These are phyloP conservation scores for Eubasilissa splendida DNA, from an alignment of 2,888 invertebrate species.

Conservation along the genomic window DNA sequence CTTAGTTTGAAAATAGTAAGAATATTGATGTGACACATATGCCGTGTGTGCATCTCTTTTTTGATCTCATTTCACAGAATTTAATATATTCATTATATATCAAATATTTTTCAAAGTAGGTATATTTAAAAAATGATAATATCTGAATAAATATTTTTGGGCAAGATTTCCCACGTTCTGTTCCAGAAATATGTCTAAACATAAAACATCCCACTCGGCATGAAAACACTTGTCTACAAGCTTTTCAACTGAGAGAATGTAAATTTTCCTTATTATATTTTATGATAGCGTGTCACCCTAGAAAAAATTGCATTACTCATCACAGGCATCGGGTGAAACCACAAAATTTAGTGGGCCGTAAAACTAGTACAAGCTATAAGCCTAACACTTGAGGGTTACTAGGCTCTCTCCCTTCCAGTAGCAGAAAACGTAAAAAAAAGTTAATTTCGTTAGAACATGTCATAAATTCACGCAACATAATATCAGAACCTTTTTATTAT, in stretches of 20 bases:
- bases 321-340: slow-evolving; percentile 36
- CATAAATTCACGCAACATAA: too few species aligned
- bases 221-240: slow-evolving; percentile 41
- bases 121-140: too few species aligned
- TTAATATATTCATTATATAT: too few species aligned
- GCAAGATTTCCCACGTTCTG: too few species aligned
- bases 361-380: slow-evolving; percentile 28
- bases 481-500: too few species aligned
- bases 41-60: too few species aligned
- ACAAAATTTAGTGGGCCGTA: slow-evolving; percentile 33
- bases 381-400: background rate
- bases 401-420: background rate
- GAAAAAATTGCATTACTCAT: slow-evolving; percentile 37
- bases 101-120: too few species aligned
- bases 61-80: too few species aligned
- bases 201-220: slow-evolving; percentile 30
- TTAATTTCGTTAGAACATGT: too few species aligned
- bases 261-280: slow-evolving; percentile 46
- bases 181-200: slow-evolving; percentile 7
- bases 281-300: slow-evolving; percentile 33
- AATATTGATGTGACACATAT: too few species aligned
- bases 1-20: too few species aligned
- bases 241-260: slow-evolving; percentile 23
- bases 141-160: too few species aligned
- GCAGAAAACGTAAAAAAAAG: background rate